A percentile compares a stretch with the other conserved stretches of the same genome.
Evolutionary conservation across 2,797 vertebrate species (phyloP).

Genomic region (Protonibea diacanthus): DNA sequence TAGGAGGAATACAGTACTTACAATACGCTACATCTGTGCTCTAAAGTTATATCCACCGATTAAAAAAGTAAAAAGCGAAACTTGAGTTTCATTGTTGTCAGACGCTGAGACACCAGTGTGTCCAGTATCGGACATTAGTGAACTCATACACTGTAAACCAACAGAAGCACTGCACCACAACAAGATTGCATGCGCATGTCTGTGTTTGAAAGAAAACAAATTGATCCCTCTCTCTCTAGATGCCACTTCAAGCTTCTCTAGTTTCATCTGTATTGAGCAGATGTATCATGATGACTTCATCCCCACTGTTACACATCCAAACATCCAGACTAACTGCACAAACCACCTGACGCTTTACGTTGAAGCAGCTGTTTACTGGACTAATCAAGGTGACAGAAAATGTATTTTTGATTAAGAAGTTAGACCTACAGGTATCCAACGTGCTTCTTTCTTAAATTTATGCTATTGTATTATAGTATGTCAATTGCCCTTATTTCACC

Average conservation of each 20-base stretch:
- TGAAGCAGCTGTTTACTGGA: background rate
- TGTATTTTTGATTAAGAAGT: background rate
- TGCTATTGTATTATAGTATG: background rate
- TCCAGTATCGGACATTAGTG: constrained; percentile 20
- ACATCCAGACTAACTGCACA: constrained; percentile 6
- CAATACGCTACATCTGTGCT: background rate
- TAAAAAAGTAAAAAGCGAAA: background rate
- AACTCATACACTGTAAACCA: constrained; percentile 41
- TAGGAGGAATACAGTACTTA: background rate
- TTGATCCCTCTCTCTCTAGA: constrained; percentile 2
- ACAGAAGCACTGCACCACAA: constrained; percentile 8
- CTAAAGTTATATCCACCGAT: background rate
- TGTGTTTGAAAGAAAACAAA: constrained; percentile 25
- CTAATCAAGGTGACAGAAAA: background rate
- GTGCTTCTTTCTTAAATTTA: background rate
- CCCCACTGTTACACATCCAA: constrained; percentile 14
- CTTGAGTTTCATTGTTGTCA: constrained; percentile 2
- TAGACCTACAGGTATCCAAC: background rate
- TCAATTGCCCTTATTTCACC: background rate
- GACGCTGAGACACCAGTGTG: constrained; percentile 12
- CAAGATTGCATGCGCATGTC: constrained; percentile 9
- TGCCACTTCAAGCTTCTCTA: constrained; percentile 6
- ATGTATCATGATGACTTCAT: constrained; percentile 32
- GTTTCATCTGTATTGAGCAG: constrained; percentile 28
- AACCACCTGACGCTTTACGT: background rate